Evolutionary conservation across 2,888 invertebrate species (phyloP).

Genomic region (Lumbricus terrestris): DNA sequence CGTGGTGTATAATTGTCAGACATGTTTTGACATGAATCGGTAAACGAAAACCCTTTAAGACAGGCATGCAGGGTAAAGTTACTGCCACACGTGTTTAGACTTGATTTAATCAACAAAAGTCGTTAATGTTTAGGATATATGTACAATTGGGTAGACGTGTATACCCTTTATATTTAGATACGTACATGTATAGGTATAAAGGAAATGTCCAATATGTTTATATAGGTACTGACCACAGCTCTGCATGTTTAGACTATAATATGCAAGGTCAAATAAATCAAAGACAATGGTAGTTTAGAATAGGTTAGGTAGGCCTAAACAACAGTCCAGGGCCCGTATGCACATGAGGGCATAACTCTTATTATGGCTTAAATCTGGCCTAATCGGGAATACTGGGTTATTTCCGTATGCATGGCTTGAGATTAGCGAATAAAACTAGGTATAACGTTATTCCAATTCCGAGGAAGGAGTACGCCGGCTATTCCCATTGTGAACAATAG

Average conservation of each 20-base stretch:
- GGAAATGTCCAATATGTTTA: neutral
- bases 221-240: neutral
- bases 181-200: neutral
- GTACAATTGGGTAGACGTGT: neutral
- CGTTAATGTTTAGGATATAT: neutral
- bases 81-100: neutral
- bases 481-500: too few relatives aligned
- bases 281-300: neutral
- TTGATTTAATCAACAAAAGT: neutral
- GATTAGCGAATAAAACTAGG: too few relatives aligned
- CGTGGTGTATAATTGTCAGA: neutral
- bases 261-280: neutral
- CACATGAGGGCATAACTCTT: too few relatives aligned
- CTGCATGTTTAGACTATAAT: too few relatives aligned
- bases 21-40: neutral
- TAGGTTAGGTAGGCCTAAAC: neutral
- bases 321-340: too few relatives aligned
- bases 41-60: too few relatives aligned
- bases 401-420: too few relatives aligned
- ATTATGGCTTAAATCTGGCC: too few relatives aligned
- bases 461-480: too few relatives aligned
- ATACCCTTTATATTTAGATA: neutral
- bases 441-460: too few relatives aligned
- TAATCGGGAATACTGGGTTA: too few relatives aligned
- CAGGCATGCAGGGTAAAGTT: neutral